These are phyloP conservation scores for Apodemus speciosus DNA, from an alignment of 2,113 vertebrate species.

Conservation along the genomic window DNA sequence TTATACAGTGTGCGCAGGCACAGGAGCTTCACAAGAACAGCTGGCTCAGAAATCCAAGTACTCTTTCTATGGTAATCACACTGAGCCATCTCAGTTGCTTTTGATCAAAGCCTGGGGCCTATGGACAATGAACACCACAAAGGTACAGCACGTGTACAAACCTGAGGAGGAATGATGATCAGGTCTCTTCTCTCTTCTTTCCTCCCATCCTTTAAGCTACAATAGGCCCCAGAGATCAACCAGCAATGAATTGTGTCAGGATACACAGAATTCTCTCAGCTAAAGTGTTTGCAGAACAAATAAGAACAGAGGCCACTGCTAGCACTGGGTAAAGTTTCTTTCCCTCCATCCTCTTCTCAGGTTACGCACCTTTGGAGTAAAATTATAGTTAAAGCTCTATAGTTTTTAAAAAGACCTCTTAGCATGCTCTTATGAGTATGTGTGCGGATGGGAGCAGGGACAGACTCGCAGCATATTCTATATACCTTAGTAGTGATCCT, in stretches of 20 bases:
- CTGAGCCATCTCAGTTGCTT: neutral
- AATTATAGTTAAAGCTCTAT: no score
- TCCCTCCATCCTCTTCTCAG: neutral
- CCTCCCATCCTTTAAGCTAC: neutral
- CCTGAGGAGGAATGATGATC: neutral
- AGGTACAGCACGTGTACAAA: rapidly evolving
- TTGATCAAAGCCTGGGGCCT: neutral
- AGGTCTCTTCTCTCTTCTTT: neutral
- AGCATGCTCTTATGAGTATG: neutral
- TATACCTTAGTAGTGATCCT: neutral
- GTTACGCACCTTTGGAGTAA: neutral
- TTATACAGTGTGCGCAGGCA: neutral
- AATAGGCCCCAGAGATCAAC: neutral
- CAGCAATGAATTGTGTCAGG: neutral
- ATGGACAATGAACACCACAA: neutral
- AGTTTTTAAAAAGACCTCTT: neutral
- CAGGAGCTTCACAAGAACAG: neutral
- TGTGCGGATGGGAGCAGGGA: neutral
- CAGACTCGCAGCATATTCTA: neutral
- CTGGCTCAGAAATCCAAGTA: neutral
- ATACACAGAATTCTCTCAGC: neutral
- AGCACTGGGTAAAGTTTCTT: neutral
- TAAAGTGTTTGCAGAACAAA: neutral
- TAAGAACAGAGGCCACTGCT: neutral
- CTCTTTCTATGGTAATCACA: neutral